Evolutionary conservation across 2,113 vertebrate genomes (phyloP).

Genomic region (Cettia cetti): DNA sequence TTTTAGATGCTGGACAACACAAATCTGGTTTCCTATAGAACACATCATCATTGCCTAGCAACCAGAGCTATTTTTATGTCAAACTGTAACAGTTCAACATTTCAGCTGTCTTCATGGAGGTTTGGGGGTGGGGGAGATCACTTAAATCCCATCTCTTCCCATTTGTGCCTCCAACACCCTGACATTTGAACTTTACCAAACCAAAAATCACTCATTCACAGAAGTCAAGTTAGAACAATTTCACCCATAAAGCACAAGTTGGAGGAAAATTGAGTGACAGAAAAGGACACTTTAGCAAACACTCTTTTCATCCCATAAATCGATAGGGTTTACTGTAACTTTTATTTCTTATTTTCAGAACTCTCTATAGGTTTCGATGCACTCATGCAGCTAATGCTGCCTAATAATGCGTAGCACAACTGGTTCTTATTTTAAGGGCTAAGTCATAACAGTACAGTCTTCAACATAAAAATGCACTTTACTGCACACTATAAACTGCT

Average conservation of each 20-base stretch:
- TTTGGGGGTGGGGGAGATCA: background rate
- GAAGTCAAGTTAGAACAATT: background rate
- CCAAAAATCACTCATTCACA: background rate
- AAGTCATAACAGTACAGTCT: background rate
- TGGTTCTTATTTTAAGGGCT: background rate
- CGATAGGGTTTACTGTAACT: accelerated
- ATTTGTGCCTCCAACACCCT: background rate
- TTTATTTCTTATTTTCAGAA: background rate
- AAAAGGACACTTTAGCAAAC: background rate
- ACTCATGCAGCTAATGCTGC: background rate
- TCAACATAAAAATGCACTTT: background rate
- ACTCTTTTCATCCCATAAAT: background rate
- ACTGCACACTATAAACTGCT: background rate
- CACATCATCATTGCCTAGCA: constrained; percentile 40
- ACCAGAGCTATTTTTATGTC: constrained; percentile 53
- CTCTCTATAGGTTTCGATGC: background rate
- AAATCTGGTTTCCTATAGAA: constrained; percentile 25
- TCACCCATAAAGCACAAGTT: background rate
- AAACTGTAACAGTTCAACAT: constrained; percentile 31
- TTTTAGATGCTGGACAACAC: constrained; percentile 32
- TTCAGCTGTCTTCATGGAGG: background rate
- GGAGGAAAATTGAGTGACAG: background rate
- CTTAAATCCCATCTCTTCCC: background rate
- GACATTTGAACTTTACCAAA: background rate
- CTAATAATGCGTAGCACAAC: background rate